phyloP scores from a whole-genome alignment of 2,888 invertebrate genomes.

The Melinaea menophilus region DNA sequence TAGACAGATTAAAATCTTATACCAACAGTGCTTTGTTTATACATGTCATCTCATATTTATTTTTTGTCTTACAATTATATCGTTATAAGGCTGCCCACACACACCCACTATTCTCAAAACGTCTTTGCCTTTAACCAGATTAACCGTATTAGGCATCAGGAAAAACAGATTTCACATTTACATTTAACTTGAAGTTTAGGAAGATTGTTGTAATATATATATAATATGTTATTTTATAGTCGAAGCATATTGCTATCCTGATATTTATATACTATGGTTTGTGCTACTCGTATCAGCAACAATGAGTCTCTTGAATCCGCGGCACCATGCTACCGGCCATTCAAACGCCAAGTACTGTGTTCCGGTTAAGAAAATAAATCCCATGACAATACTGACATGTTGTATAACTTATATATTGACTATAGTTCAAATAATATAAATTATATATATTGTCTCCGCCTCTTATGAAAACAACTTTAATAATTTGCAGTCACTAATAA shows the following conservation, averaged over 20 bases:
- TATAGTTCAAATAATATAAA: too few relatives aligned
- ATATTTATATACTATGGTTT: too few relatives aligned
- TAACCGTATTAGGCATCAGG: slow-evolving; percentile 19
- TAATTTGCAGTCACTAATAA: too few relatives aligned
- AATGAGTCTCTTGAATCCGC: too few relatives aligned
- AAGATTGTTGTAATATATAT: too few relatives aligned
- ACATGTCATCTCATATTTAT: slow-evolving; percentile 6
- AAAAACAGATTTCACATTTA: background rate
- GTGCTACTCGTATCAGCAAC: too few relatives aligned
- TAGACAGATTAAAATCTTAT: slow-evolving; percentile 8
- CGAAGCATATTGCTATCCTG: too few relatives aligned
- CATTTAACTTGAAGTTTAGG: too few relatives aligned
- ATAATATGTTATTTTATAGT: too few relatives aligned
- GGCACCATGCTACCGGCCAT: background rate
- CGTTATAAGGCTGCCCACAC: slow-evolving; percentile 17
- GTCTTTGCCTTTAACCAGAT: slow-evolving; percentile 15
- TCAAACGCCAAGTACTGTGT: background rate
- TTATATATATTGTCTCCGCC: too few relatives aligned
- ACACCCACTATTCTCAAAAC: slow-evolving; percentile 16
- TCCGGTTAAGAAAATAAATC: background rate
- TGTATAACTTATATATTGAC: background rate
- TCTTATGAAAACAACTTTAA: too few relatives aligned
- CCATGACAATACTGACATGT: background rate
- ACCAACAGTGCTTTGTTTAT: slow-evolving; percentile 6
- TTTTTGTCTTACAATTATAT: slow-evolving; percentile 10